Evolutionary conservation across 2,113 vertebrate genomes (phyloP), one percentile per base, ranked within the genome.

Genomic region (Pseudopodoces humilis): DNA sequence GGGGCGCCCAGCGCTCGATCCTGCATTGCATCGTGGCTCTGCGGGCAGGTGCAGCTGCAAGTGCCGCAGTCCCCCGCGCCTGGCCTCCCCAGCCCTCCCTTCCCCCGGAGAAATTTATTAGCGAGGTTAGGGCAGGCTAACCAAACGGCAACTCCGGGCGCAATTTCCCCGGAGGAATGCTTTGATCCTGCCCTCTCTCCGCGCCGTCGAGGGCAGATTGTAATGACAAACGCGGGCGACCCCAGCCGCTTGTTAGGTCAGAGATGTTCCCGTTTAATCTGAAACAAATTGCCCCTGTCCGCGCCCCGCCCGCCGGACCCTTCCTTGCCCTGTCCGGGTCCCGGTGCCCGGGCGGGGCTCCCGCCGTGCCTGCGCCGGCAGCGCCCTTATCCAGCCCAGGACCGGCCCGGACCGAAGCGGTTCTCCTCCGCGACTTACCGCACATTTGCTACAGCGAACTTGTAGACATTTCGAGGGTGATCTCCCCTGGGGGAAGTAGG

Each of bases 161-260:
- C 98, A 83, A 93, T 83, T 94, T 97, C 94, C 97, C 82, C 60
- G 4, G 17, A 98, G 95, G 98, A 99, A 99, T 98, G 98, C 98
- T 99, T 99, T 99, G 98, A 99, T 98, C 97, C 82, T 94, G 71
- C 91, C 85, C 86, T 72, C 58, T 84, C 75, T 83, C 72, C 85
- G 64, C 92, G 70, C 49, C 90, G 94, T 86, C 74, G 93, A 87
- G 92, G 94, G 92, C 70, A 67, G 62, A 97, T 92, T 80, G 76
- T 76, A 95, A 69, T 82, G 95, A 96, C 95, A 96, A 97, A 96
- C 70, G 85, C 93, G 68, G 53, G 94, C 83, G 62, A 95, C 53
- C 65, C 67, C 69, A n/a, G 65, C 65, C 37, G 30, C 63, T 89
- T 78, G 83, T 94, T 96, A 71, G 77, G 77, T 52, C 80, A 58